Evolutionary conservation across 2,797 vertebrate species (phyloP), one percentile per base, ranked within the genome.

Genomic region (Catharus ustulatus): DNA sequence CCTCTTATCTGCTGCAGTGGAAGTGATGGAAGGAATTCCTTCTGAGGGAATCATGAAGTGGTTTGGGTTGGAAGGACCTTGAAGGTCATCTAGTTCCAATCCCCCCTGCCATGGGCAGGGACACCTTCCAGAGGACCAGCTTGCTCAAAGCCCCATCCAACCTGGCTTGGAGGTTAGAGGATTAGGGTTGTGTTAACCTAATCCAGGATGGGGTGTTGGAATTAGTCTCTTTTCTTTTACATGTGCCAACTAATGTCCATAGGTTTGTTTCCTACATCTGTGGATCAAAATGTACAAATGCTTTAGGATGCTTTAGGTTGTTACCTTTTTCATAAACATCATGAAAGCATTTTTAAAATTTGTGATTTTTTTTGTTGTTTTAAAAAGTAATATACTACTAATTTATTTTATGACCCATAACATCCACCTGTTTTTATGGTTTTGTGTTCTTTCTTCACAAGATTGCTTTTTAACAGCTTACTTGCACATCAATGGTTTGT

Each of bases 201-300:
- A 54, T 40, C 30, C 32, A 27, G 46, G 26, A 26, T 8, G 17
- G 2, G 49, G 19, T 72, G 15, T 40, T 72, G 24, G 51, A 84
- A 38, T 62, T 61, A 22, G 10, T 72, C 10, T 7, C 27, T 30
- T 72, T 73, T 79, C 22, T 69, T 77, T 40, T 49, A 4, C 1
- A 1, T 34, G 8, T 4, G 22, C 21, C 23, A 48, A 0, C n/a
- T 52, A 38, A 34, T 29, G 11, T 54, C 51, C 1, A 0, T 8
- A 12, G 30, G 2, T 57, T 88, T 77, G 16, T 79, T 85, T 85
- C 5, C 1, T 84, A 11, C 2, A 6, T 52, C 3, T 73, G 11
- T 66, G 40, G 17, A 62, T 26, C 10, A 34, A 6, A 82, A 73
- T 42, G 13, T 7, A 38, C 9, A 55, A 69, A 34, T 77, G 13